Base-by-base conservation (phyloP, 2,113 vertebrate genomes). In the Macaca mulatta region DNA sequence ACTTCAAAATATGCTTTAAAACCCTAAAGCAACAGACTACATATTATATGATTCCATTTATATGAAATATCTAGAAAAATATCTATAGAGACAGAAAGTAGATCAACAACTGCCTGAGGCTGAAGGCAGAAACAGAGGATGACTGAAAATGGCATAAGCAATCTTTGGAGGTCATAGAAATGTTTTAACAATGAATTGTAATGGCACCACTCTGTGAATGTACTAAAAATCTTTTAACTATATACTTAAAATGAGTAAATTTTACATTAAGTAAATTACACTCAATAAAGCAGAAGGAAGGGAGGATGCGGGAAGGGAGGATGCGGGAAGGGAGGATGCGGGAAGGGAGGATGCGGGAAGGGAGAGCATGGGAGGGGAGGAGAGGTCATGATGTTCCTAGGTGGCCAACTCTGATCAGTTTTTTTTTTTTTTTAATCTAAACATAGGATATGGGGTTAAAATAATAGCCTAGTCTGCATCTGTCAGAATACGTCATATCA, bases 1-100 rank as follows among this genome's bases (percentile, higher is more conserved):
- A 86, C 25, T 27, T 91, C 82, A 79, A 48, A 95, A 78, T 59
- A 85, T 27, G 38, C 38, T 85, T 43, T 18, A 95, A 95, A 95
- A 48, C 20, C 52, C 89, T 57, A 40, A 70, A 59, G 35, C 22
- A 57, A 84, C 74, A 86, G 40, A 79, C 18, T 59, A 57, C 3
- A 4, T 22, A 78, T 27, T 70, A 59, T 52, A n/a, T 20, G 32
- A 90, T n/a, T 59, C 32, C 81, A 80, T 64, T 85, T 75, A 59
- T 18, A 82, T 81, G 18, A 84, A 75, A 48, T 84, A 12, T 77
- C 59, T 67, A 77, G 30, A n/a, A 67, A 94, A 61, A 57, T 79
- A 69, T 38, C 4, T 72, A 30, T 18, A 30, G 17, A 48, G 14
- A n/a, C 25, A 48, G 7, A 55, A 61, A n/a, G n/a, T 14, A 61